These are phyloP conservation scores for Ctenopoma kingsleyae DNA, from an alignment of 2,797 vertebrate genomes.

Conservation along the genomic window DNA sequence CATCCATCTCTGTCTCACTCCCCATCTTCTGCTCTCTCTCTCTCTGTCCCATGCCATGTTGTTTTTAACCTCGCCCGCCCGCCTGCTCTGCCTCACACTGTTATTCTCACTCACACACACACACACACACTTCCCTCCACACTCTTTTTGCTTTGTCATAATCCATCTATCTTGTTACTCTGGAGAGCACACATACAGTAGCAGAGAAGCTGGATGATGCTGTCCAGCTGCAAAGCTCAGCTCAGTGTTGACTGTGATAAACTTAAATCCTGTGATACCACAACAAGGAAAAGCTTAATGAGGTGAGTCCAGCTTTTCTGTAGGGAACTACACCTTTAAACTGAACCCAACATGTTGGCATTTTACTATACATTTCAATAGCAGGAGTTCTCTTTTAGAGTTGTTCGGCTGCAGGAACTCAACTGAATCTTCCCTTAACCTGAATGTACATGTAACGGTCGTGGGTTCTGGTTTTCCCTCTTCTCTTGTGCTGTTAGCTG, in stretches of 20 bases:
- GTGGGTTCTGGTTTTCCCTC: too few species aligned
- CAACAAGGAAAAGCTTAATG: not conserved
- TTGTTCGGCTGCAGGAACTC: too few species aligned
- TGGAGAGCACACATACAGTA: not conserved
- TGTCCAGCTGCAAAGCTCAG: not conserved
- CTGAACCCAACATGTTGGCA: not conserved
- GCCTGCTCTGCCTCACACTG: constrained; percentile 21
- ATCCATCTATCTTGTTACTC: constrained; percentile 52
- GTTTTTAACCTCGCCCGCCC: constrained; percentile 28
- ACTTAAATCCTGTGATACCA: not conserved
- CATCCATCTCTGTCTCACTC: constrained; percentile 56
- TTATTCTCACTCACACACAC: constrained; percentile 11
- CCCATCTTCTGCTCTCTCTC: not conserved
- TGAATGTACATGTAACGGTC: too few species aligned
- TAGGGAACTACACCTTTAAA: not conserved
- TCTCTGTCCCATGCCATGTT: not conserved
- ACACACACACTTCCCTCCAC: not conserved
- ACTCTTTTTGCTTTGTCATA: constrained; percentile 45
- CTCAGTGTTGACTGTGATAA: not conserved
- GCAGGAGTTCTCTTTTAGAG: too few species aligned
- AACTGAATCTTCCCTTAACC: too few species aligned
- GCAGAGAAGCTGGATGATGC: not conserved
- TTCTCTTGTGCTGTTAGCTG: too few species aligned
- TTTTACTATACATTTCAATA: not conserved
- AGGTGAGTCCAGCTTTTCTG: not conserved